Conservation (phyloP, 1,140 invertebrate genomes). For the Hyphantria cunea region DNA sequence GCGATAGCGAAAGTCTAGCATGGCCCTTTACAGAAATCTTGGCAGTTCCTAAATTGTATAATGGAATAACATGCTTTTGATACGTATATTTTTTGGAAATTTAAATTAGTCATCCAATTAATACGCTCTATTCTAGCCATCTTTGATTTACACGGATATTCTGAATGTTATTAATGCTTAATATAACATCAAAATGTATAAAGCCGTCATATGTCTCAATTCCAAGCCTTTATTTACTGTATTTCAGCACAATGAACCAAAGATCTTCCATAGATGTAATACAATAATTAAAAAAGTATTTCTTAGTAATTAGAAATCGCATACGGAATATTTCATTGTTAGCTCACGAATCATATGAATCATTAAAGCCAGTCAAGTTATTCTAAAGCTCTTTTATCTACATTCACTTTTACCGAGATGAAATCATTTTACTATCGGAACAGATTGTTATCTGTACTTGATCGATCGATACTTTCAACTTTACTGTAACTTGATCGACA, state of each 20-base stretch:
- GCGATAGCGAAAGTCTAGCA: slow-evolving; percentile 40
- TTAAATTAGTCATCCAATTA: no score
- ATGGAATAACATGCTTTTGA: neutral
- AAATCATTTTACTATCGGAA: slow-evolving; percentile 38
- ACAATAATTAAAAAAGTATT: no score
- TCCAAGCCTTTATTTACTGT: no score
- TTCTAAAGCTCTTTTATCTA: slow-evolving; percentile 18
- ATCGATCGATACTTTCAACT: slow-evolving; percentile 34
- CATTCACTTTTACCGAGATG: slow-evolving; percentile 34
- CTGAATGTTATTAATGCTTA: no score
- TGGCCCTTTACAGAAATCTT: slow-evolving; percentile 29
- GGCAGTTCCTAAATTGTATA: neutral
- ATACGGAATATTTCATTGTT: neutral
- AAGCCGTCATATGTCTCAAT: no score
- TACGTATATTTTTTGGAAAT: no score
- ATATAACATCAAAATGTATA: no score
- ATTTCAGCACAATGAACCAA: no score
- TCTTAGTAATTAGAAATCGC: no score
- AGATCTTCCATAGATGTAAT: no score
- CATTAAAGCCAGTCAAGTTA: slow-evolving; percentile 24
- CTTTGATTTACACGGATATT: no score
- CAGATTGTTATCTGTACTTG: slow-evolving; percentile 59
- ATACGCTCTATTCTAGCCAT: no score
- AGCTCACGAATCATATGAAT: slow-evolving; percentile 6
- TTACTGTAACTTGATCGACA: slow-evolving; percentile 46